phyloP scores from a whole-genome alignment of 2,113 vertebrate genomes.

The Hippopotamus amphibius region DNA sequence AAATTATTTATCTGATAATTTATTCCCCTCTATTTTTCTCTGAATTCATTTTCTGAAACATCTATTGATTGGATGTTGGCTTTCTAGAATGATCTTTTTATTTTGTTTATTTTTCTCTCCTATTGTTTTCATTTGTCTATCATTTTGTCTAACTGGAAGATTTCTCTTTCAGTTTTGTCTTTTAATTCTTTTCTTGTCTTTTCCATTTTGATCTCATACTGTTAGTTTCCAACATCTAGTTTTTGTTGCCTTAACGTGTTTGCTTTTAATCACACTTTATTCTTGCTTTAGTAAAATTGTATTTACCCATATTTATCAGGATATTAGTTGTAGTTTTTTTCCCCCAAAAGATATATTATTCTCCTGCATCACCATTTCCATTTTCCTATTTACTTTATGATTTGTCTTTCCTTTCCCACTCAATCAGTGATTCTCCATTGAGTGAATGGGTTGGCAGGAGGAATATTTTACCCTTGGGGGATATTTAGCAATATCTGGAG shows the following conservation, averaged over 20 bases:
- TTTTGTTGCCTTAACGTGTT: background rate
- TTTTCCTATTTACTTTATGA: background rate
- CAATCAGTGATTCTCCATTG: background rate
- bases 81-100: background rate
- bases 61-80: background rate
- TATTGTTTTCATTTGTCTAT: background rate
- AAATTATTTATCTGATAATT: conserved; percentile 26
- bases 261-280: background rate
- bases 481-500: background rate
- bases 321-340: background rate
- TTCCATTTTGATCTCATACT: background rate
- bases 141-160: background rate
- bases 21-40: background rate
- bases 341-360: background rate
- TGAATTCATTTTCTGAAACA: conserved; percentile 19
- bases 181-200: background rate
- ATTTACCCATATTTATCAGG: background rate
- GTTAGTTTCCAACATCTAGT: background rate
- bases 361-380: background rate
- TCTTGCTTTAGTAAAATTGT: background rate
- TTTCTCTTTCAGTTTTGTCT: background rate
- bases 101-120: conserved; percentile 36
- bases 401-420: background rate
- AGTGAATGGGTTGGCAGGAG: background rate
- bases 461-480: background rate